phyloP scores from a whole-genome alignment of 2,113 vertebrate species.

The Actenoides hombroni region DNA sequence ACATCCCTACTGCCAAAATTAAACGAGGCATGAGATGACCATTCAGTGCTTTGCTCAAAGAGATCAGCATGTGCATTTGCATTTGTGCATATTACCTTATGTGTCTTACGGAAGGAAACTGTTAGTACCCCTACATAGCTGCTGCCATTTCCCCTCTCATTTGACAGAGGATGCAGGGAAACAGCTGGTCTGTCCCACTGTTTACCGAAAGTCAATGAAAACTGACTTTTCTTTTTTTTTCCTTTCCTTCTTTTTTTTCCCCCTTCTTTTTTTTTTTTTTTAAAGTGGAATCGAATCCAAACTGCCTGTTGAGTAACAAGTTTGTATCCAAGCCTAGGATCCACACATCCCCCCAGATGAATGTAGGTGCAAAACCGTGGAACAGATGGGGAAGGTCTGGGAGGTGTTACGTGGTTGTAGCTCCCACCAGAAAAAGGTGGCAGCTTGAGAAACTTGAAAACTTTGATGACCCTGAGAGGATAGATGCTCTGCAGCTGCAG shows the following conservation, averaged over 20 bases:
- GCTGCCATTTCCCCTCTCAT: neutral
- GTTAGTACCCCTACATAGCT: neutral
- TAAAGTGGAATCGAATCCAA: neutral
- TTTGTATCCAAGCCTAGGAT: neutral
- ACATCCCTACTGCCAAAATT: neutral
- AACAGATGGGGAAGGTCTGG: slow-evolving; percentile 14
- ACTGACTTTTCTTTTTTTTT: neutral
- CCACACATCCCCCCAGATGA: neutral
- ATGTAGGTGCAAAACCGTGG: neutral
- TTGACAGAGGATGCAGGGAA: neutral
- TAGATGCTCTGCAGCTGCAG: neutral
- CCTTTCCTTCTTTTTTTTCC: neutral
- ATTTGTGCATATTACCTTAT: too few species aligned
- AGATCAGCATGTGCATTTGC: fast-evolving
- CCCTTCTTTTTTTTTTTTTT: neutral
- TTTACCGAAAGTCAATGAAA: neutral
- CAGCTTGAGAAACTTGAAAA: slow-evolving; percentile 46
- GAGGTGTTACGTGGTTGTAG: neutral
- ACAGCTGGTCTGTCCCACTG: neutral
- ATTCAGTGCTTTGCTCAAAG: neutral
- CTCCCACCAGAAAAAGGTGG: slow-evolving; percentile 19
- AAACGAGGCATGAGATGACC: neutral
- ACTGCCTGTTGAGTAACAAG: neutral
- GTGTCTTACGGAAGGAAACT: neutral
- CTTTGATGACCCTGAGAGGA: neutral